Conservation (phyloP, 1,140 invertebrate genomes). For the Cecropterus lyciades region DNA sequence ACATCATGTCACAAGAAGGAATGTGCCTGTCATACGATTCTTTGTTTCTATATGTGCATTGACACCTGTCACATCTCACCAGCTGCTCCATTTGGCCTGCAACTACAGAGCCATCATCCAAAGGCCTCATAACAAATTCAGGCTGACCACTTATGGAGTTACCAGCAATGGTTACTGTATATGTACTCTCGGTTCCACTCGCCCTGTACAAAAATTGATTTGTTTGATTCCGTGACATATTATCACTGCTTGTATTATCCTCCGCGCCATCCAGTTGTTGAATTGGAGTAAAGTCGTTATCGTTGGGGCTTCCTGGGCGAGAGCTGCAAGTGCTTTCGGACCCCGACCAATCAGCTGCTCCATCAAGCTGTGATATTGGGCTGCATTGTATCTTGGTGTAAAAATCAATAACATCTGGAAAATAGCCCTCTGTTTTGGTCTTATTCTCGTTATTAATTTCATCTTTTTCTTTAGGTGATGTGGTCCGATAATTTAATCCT, state of each 20-base stretch:
- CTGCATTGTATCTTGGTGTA: conserved; percentile 83
- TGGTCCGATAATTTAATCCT: conserved; percentile 66
- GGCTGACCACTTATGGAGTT: conserved; percentile 74
- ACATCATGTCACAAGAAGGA: conserved; percentile 90
- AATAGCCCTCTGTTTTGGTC: conserved; percentile 77
- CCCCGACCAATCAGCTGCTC: conserved; percentile 85
- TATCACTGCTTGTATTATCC: conserved; percentile 85
- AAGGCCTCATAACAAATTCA: conserved; percentile 80
- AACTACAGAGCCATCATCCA: conserved; percentile 67
- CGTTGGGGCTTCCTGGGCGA: conserved; percentile 65
- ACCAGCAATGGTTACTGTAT: conserved; percentile 79
- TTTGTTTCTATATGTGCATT: conserved; percentile 94
- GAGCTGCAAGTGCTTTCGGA: conserved; percentile 79
- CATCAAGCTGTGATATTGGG: conserved; percentile 86
- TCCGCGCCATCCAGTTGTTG: conserved; percentile 91
- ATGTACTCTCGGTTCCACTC: conserved; percentile 77
- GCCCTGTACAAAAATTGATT: conserved; percentile 80
- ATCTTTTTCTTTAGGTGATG: conserved; percentile 73
- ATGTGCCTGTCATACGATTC: conserved; percentile 94
- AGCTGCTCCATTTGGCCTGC: conserved; percentile 86
- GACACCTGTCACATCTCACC: conserved; percentile 94
- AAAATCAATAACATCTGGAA: conserved; percentile 81
- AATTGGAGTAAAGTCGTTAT: conserved; percentile 82
- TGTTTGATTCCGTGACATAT: conserved; percentile 63
- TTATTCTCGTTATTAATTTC: conserved; percentile 58